Evolutionary conservation across 2,113 vertebrate genomes (phyloP), one percentile per base, ranked within the genome.

Genomic region (Scophthalmus maximus): DNA sequence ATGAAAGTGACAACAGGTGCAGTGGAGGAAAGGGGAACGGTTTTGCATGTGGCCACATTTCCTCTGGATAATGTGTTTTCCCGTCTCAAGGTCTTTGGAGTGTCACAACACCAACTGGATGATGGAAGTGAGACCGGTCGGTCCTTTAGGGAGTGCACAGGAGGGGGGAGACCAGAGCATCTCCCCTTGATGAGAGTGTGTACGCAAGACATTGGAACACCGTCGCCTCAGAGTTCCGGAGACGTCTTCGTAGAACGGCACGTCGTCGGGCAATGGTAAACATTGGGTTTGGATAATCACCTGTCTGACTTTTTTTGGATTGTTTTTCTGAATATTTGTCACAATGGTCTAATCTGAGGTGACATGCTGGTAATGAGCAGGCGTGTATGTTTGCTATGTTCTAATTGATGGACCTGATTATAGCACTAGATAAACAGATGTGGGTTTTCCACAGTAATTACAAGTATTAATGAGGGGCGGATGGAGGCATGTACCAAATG

Each of bases 101-200:
- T 49, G 38, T 69, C 36, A 59, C 65, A 73, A 36, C 67, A 88
- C 76, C 86, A 90, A 93, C 88, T 90, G 90, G 87, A 93, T 91
- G 79, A 91, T 6, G 53, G 47, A 73, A 75, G 77, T 71, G 53
- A 76, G 71, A 81, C 18, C 61, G 72, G 66, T 25, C 51, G 50
- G 23, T 55, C 64, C 62, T 70, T 46, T 65, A 65, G 51, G 29
- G 68, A 79, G 30, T 83, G 64, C 53, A 79, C 72, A 61, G 50
- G 60, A 38, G 66, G 22, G 64, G 38, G 38, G 91, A 91, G 92
- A 40, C 93, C 91, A 94, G 93, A 80, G 40, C 20, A 70, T 82
- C 23, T 70, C 20, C 40, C 12, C 67, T 63, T 23, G 17, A 78
- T 68, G 25, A 69, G 73, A 63, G 29, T 78, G 83, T 85, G 60